Percentiles rank a stretch among this genome's conserved stretches.
These are phyloP conservation scores for Chloropsis cyanopogon DNA, from an alignment of 2,113 vertebrate genomes.

Conservation along the genomic window DNA sequence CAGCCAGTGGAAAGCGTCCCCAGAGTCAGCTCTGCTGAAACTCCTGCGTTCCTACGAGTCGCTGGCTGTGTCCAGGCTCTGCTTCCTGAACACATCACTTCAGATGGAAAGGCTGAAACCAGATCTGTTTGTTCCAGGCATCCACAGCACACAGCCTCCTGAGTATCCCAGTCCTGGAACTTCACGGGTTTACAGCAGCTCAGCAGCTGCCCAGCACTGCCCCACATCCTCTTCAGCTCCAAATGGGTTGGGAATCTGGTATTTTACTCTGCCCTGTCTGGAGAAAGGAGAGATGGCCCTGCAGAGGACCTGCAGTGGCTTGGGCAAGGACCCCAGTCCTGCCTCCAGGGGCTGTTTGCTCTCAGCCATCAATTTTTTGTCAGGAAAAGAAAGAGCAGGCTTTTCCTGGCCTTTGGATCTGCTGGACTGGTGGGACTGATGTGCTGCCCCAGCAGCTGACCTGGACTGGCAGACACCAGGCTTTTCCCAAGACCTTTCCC, in stretches of 20 bases:
- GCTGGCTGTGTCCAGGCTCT: background rate
- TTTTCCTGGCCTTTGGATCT: background rate
- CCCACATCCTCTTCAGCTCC: background rate
- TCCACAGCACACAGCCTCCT: background rate
- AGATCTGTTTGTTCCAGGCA: background rate
- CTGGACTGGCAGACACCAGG: no score
- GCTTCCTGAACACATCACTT: background rate
- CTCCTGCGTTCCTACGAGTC: rapidly evolving
- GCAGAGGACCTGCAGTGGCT: background rate
- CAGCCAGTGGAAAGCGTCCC: background rate
- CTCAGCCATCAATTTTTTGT: background rate
- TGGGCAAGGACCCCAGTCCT: background rate
- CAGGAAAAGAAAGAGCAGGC: background rate
- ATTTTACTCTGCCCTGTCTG: background rate
- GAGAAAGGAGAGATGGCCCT: background rate
- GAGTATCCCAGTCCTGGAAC: background rate
- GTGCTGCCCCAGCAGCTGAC: background rate
- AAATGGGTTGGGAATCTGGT: background rate
- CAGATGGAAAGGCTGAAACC: background rate
- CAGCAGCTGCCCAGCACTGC: background rate
- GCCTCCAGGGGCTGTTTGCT: background rate
- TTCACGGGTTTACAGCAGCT: background rate
- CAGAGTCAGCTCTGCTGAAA: background rate
- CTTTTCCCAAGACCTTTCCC: background rate
- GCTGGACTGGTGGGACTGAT: background rate